These are phyloP conservation scores for Zoanthus sansibaricus DNA, from an alignment of 92 coral and sea anemone genomes.

Conservation along the genomic window DNA sequence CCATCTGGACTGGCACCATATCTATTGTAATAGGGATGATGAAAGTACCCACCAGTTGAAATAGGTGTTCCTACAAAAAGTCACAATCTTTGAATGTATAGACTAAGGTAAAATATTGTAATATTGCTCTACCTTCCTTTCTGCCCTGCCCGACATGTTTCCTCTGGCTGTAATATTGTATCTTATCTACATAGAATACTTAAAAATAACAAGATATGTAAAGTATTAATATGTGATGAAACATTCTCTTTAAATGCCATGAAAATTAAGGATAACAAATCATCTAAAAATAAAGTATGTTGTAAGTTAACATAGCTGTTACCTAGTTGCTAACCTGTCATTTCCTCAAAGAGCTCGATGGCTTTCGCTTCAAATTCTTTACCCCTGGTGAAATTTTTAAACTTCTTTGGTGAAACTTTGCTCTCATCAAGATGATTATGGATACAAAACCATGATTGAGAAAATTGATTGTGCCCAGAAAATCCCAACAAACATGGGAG, in stretches of 20 bases:
- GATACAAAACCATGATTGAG: slow-evolving; percentile 43
- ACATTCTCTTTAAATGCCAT: no score
- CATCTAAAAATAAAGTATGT: no score
- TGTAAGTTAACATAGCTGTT: neutral
- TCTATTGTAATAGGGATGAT: slow-evolving; percentile 34
- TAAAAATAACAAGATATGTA: no score
- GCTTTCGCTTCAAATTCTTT: neutral
- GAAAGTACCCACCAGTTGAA: slow-evolving; percentile 48
- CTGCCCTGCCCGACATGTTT: no score
- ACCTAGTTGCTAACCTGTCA: neutral
- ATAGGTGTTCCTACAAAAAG: neutral
- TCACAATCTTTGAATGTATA: no score
- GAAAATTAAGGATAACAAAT: no score
- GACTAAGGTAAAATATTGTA: no score
- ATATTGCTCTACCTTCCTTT: neutral
- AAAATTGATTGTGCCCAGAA: slow-evolving; percentile 18
- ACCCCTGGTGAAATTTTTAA: slow-evolving; percentile 31
- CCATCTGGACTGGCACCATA: slow-evolving; percentile 61
- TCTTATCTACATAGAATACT: no score
- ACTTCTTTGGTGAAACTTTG: slow-evolving; percentile 44
- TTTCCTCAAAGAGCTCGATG: neutral
- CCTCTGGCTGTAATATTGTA: no score
- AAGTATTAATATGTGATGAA: no score
- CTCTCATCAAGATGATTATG: slow-evolving; percentile 50
- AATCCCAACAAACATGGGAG: neutral